Base-by-base conservation (phyloP, 1,140 invertebrate species). In the Eupristina koningsbergeri region DNA sequence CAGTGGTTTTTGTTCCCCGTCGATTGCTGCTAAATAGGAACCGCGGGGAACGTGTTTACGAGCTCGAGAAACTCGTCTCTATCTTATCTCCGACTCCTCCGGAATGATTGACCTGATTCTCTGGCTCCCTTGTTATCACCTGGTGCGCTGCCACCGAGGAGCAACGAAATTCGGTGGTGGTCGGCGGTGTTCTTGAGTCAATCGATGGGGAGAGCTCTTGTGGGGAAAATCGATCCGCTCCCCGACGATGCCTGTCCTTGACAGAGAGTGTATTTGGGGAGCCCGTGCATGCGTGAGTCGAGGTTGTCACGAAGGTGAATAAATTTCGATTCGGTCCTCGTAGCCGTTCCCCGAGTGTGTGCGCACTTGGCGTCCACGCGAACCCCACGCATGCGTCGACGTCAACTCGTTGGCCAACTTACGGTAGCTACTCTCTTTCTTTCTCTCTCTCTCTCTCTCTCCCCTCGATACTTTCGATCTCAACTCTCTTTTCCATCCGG, bases 251-350 rank as follows among this genome's bases (percentile, higher is more conserved):
- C 36, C 26, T 79, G 61, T 79, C 64, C 78, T 80, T 80, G 78
- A 80, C 78, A 80, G 64, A 80, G 64, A 80, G 78, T 29, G 64
- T 71, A 80, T 67, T 80, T 80, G 36, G 63, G 71, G 58, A 78
- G 64, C 58, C 22, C 9, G 22, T 26, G 53, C 53, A 3, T 58
- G 53, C 7, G 26, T 26, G 53, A 19, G 53, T 26, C 3, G 53
- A 7, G 53, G 53, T 58, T 26, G 26, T 22, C 15, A 34, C 19
- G 67, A 71, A 36, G 15, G 39, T 39, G 77, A 79, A 67, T 79
- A 79, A 79, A 79, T 67, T 79, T 67, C 36, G 17, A 79, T 67
- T 63, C 41, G 11, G 74, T 29, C 9, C 15, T 7, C 17, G 2
- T 1, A 41, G n/a, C 41, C 1, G n/a, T 45, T 5, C 9, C 13